These are phyloP conservation scores for Cydia splendana DNA, from an alignment of 1,140 invertebrate genomes.

Conservation along the genomic window DNA sequence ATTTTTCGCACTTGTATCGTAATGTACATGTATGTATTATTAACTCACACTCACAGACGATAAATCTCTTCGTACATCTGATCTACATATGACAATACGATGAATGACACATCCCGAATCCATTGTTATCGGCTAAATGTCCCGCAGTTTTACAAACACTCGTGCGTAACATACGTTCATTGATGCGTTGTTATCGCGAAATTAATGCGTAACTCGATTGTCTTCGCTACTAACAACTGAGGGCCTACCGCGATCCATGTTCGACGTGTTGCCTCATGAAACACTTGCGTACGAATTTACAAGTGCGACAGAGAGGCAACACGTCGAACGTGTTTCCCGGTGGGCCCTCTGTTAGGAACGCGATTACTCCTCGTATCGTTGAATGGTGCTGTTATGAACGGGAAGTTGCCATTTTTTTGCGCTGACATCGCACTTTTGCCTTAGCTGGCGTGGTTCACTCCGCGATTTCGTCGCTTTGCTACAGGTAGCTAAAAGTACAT, in stretches of 20 bases:
- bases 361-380: not conserved
- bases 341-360: not conserved
- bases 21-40: too few relatives aligned
- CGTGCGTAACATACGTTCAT: not conserved
- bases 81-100: not conserved
- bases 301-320: too few relatives aligned
- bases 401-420: not conserved
- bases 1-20: too few relatives aligned
- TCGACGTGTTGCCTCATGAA: too few relatives aligned
- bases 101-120: not conserved
- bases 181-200: not conserved
- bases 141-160: not conserved
- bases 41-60: too few relatives aligned
- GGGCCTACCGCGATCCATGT: too few relatives aligned
- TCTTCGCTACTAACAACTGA: not conserved
- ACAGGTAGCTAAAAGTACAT: too few relatives aligned
- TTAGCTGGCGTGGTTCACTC: too few relatives aligned
- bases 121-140: not conserved
- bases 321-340: too few relatives aligned
- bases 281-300: too few relatives aligned
- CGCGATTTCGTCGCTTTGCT: too few relatives aligned
- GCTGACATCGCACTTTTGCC: too few relatives aligned
- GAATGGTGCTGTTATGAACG: not conserved
- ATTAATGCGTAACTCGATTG: not conserved
- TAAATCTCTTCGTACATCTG: not conserved